Evolutionary conservation across 2,888 invertebrate genomes (phyloP), one percentile per base, ranked within the genome.

Genomic region (Phalangium opilio): DNA sequence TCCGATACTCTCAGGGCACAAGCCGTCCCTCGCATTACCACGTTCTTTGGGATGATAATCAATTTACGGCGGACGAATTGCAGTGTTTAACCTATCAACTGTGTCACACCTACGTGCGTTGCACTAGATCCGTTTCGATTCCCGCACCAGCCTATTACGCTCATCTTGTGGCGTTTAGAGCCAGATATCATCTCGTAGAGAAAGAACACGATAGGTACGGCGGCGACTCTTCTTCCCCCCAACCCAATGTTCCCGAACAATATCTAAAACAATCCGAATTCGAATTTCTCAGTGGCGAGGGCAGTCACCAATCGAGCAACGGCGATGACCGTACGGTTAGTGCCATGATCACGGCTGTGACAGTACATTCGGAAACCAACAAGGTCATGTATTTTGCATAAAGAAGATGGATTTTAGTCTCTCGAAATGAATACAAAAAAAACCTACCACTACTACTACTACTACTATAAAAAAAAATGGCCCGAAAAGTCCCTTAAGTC

Each of bases 311-410:
- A 70, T 93, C 93, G 41, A 67, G 65, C 56, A 91, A 90, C 69
- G 89, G 89, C 62, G 95, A 96, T 70, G 95, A 95, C 70, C 77
- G 93, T 62, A 93, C 91, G 54, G 91, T 91, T 27, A 85, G 89
- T 53, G 93, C 93, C 53, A 89, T 96, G 91, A 91, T 95, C 36
- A 76, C 96, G 59, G 98, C 98, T 54, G 95, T 99, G 61, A 93
- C 95, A 15, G 96, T 99, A 50, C 98, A 99, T 72, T 90, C 93
- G 27, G 93, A 99, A 71, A 95, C 98, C 64, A 93, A 93, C 72
- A 90, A 93, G 74, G 98, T 99, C 68, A 99, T 98, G 98, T 98
- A 98, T 75, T 98, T 98, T 71, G 98, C 98, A 67, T 98, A 61
- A 67, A 10, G 18, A 38, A 18, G 38, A 18, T 38, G 18, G 27